Conservation (phyloP, 1,140 invertebrate species). For the Drosophila ohnishii region DNA sequence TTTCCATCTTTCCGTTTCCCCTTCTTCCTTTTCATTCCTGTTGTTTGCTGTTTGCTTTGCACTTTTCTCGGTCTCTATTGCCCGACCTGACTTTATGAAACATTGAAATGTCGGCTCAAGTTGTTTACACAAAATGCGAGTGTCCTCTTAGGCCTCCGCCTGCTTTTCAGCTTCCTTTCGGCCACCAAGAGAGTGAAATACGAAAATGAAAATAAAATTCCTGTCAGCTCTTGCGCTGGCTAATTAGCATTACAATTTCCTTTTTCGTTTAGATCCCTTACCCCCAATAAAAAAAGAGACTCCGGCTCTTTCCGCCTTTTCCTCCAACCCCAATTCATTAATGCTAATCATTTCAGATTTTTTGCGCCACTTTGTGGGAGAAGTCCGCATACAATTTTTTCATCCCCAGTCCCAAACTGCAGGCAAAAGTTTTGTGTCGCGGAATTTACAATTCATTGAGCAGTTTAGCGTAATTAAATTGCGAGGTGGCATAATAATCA, state of each 20-base stretch:
- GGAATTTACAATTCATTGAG: conserved; percentile 79
- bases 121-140: conserved; percentile 74
- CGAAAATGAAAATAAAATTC: conserved; percentile 58
- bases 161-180: conserved; percentile 2
- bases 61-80: conserved; percentile 51
- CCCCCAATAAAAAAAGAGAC: conserved; percentile 30
- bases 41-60: conserved; percentile 55
- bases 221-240: conserved; percentile 63
- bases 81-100: conserved; percentile 67
- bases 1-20: conserved; percentile 29
- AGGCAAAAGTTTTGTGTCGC: conserved; percentile 47
- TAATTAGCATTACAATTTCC: conserved; percentile 82
- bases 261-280: conserved; percentile 55
- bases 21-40: conserved; percentile 3
- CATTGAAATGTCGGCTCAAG: conserved; percentile 76
- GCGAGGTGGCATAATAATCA: conserved; percentile 65
- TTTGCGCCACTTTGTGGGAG: conserved; percentile 47
- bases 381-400: conserved; percentile 63
- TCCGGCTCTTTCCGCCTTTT: conserved; percentile 5
- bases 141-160: conserved; percentile 19
- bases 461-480: conserved; percentile 81
- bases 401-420: conserved; percentile 24
- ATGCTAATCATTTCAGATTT: conserved; percentile 81
- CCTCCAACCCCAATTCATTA: conserved; percentile 70
- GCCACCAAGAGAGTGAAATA: conserved; percentile 18